A percentile compares a stretch with the other conserved stretches of the same genome.
Evolutionary conservation across 2,797 vertebrate genomes (phyloP).

Genomic region (Columba guinea): DNA sequence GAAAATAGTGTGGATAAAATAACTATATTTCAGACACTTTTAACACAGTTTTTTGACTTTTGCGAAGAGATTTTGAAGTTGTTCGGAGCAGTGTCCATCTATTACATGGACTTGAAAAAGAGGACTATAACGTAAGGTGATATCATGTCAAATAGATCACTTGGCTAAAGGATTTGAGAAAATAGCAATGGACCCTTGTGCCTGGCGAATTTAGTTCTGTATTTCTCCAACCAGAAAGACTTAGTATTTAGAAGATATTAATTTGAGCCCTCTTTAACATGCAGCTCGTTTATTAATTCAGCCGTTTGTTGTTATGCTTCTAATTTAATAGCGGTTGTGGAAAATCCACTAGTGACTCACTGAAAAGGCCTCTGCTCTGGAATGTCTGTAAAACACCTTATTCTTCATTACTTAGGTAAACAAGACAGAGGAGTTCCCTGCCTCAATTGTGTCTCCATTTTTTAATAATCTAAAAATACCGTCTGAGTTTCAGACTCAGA

Average conservation of each 20-base stretch:
- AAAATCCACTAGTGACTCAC: slow-evolving; percentile 71
- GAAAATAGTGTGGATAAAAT: background rate
- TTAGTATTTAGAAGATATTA: background rate
- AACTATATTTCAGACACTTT: background rate
- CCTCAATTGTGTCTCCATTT: background rate
- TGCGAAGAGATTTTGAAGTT: background rate
- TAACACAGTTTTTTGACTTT: background rate
- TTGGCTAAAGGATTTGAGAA: background rate
- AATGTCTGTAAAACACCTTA: slow-evolving; percentile 15
- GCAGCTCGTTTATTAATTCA: background rate
- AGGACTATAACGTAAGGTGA: background rate
- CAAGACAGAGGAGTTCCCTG: background rate
- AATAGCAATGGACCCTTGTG: rapidly evolving
- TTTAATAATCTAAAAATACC: slow-evolving; percentile 46
- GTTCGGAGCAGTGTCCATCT: background rate
- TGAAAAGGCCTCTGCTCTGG: slow-evolving; percentile 19
- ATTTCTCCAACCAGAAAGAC: background rate
- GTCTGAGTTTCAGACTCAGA: slow-evolving; percentile 34
- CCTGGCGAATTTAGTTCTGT: background rate
- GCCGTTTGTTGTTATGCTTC: background rate
- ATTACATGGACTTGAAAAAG: background rate
- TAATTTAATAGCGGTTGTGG: slow-evolving; percentile 23
- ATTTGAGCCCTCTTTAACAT: background rate
- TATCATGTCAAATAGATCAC: background rate
- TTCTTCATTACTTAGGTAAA: slow-evolving; percentile 1